Evolutionary conservation across 53 echinoderm and acorn worm genomes (phyloP), one percentile per base, ranked within the genome.

Genomic region (Echinometra lucunter): DNA sequence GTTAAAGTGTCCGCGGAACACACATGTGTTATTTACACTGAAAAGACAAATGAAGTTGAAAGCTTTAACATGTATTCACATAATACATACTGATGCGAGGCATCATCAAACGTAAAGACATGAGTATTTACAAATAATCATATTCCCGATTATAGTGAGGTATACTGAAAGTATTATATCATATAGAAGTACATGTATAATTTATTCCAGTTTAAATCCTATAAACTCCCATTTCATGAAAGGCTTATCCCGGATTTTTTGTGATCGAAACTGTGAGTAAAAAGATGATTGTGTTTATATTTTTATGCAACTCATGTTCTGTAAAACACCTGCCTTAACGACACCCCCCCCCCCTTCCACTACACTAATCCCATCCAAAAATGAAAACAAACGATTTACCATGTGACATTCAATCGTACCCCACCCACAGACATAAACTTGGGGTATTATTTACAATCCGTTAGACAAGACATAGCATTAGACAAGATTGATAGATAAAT

Each of bases 41-140:
- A 88, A 88, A 88, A 88, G 88, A 88, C 88, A 88, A 88, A 88
- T 53, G 49, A 88, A 53, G 88, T 88, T 56, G 88, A 88, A 47
- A 88, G 56, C 47, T 18, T 88, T 53, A 8, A 56, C 56, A 56
- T 53, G 47, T 88, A 88, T 56, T 88, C 56, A 53, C 88, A 88
- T 56, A 49, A 88, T 88, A 88, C 47, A 88, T 40, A 40, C 37
- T 70, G 75, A 40, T 75, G 75, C 75, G 40, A 19, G 40, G 37
- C 75, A 37, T 40, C 75, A 40, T 37, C n/a, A 37, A 4, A 38
- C 37, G 21, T 6, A 30, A 21, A 3, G 28, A 67, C 32, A 67
- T 67, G 11, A 67, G 28, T 67, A 67, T 30, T 8, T 67, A 67
- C 67, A 67, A 13, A 9, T 32, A 6, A 1, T n/a, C n/a, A 63